These are phyloP conservation scores for Bombylius major DNA, from an alignment of 2,888 invertebrate genomes.

Conservation along the genomic window DNA sequence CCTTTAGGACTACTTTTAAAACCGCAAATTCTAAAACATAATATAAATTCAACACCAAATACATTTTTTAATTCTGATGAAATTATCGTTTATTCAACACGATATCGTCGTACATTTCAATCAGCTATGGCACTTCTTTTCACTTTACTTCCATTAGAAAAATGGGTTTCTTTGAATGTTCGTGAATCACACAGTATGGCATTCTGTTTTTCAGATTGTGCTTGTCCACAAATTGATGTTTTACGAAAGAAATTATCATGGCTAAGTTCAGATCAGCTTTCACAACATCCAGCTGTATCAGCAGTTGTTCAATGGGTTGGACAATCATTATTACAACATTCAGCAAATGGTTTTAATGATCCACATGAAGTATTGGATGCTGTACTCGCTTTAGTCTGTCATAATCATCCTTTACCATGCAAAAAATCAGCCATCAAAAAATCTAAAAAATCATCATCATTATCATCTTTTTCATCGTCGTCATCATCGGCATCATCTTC, in stretches of 20 bases:
- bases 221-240: constrained; percentile 48
- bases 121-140: constrained; percentile 71
- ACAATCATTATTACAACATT: constrained; percentile 53
- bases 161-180: constrained; percentile 51
- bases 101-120: constrained; percentile 81
- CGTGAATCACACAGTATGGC: constrained; percentile 67
- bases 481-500: too few species aligned
- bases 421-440: constrained; percentile 19
- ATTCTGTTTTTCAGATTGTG: constrained; percentile 78
- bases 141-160: constrained; percentile 54
- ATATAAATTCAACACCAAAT: constrained; percentile 27
- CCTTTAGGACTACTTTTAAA: constrained; percentile 29
- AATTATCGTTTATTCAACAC: constrained; percentile 62
- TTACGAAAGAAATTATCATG: constrained; percentile 35
- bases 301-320: constrained; percentile 53
- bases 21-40: constrained; percentile 18
- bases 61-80: constrained; percentile 41
- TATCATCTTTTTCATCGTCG: too few species aligned
- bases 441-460: background rate
- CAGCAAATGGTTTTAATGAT: constrained; percentile 44
- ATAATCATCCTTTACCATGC: constrained; percentile 70
- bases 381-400: constrained; percentile 72
- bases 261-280: constrained; percentile 51
- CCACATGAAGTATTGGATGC: constrained; percentile 60
- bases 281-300: constrained; percentile 61